Evolutionary conservation across 2,113 vertebrate species (phyloP).

Genomic region (Melanerpes aurifrons): DNA sequence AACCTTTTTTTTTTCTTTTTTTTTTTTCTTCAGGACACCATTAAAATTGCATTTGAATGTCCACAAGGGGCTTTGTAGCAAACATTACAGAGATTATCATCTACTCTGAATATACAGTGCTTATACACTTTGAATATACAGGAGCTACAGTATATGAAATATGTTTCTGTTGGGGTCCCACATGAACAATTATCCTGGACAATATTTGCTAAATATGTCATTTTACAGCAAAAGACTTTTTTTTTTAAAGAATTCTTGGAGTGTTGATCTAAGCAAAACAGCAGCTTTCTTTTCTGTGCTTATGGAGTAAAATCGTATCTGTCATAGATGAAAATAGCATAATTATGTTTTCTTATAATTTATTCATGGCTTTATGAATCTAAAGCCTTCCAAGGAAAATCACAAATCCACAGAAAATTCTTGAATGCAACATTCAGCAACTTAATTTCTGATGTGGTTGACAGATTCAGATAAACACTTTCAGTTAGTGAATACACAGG

Average conservation of each 20-base stretch:
- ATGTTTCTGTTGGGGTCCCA: conserved; percentile 48
- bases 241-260: neutral
- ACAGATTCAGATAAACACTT: conserved; percentile 68
- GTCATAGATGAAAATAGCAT: conserved; percentile 77
- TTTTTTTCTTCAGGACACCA: neutral
- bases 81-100: conserved; percentile 31
- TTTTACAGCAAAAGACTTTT: conserved; percentile 46
- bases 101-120: conserved; percentile 3
- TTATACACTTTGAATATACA: conserved; percentile 1
- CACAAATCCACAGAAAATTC: conserved; percentile 72
- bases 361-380: conserved; percentile 77
- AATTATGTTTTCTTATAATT: conserved; percentile 80
- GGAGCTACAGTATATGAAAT: conserved; percentile 41
- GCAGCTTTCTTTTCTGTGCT: conserved; percentile 57
- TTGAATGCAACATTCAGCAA: conserved; percentile 62
- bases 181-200: conserved; percentile 50
- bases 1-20: neutral
- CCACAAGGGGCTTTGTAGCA: conserved; percentile 36
- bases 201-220: conserved; percentile 72
- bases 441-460: conserved; percentile 71
- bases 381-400: conserved; percentile 70
- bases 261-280: conserved; percentile 42
- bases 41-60: conserved; percentile 41
- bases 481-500: neutral
- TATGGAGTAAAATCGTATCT: conserved; percentile 73